Evolutionary conservation across 2,888 invertebrate species (phyloP).

Genomic region (Drosophila antonietae): DNA sequence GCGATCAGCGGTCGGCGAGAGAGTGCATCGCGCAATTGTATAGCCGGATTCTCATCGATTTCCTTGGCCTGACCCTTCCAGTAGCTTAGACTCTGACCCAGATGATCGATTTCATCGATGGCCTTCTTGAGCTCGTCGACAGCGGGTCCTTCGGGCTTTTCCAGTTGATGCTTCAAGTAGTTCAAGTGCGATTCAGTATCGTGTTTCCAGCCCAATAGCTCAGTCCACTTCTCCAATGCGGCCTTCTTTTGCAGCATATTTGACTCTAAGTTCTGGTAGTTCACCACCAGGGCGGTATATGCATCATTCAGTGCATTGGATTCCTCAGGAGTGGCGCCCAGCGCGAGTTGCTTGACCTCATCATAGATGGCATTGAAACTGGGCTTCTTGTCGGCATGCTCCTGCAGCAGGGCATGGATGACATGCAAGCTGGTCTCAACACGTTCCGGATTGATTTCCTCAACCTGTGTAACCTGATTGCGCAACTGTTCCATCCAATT

Average conservation of each 20-base stretch:
- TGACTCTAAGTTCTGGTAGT: conserved; percentile 91
- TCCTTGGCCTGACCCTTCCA: conserved; percentile 90
- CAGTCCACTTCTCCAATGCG: conserved; percentile 92
- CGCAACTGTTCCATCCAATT: conserved; percentile 92
- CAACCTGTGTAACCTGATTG: conserved; percentile 90
- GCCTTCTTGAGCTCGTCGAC: conserved; percentile 89
- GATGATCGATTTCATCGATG: conserved; percentile 89
- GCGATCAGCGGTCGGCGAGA: conserved; percentile 90
- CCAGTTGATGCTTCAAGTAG: conserved; percentile 92
- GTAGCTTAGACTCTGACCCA: conserved; percentile 88
- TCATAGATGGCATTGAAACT: conserved; percentile 91
- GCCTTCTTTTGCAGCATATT: conserved; percentile 90
- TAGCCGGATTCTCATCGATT: conserved; percentile 88
- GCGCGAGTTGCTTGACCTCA: conserved; percentile 92
- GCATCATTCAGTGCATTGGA: conserved; percentile 90
- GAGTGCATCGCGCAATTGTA: conserved; percentile 89
- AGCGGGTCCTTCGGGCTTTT: conserved; percentile 89
- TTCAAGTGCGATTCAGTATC: conserved; percentile 92
- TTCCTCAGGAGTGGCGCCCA: conserved; percentile 90
- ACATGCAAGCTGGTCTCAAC: conserved; percentile 92
- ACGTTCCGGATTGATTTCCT: conserved; percentile 92
- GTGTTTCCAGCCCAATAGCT: conserved; percentile 92
- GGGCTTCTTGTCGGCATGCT: conserved; percentile 93
- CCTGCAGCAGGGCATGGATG: conserved; percentile 92
- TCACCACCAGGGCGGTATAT: conserved; percentile 90